Conservation (phyloP, 2,797 vertebrate genomes). For the Mergus octosetaceus region DNA sequence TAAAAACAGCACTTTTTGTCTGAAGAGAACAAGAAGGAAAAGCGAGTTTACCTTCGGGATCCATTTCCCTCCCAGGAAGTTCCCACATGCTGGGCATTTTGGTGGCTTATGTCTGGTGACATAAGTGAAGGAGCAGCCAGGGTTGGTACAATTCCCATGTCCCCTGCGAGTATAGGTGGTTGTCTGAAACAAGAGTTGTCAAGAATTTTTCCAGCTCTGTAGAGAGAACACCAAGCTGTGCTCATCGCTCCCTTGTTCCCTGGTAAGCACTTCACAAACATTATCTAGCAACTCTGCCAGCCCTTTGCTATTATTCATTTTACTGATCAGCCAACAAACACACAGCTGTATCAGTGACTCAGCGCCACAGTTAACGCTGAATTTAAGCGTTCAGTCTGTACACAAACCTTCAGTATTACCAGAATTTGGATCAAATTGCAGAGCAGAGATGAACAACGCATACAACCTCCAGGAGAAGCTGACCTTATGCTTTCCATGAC, state of each 20-base stretch:
- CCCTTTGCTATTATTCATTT: neutral
- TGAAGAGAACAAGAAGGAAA: neutral
- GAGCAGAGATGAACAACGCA: neutral
- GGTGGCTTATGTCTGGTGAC: conserved; percentile 97
- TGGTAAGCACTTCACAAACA: neutral
- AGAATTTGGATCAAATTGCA: neutral
- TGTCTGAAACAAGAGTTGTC: conserved; percentile 77
- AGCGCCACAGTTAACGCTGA: rapidly evolving
- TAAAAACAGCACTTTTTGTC: neutral
- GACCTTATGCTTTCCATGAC: neutral
- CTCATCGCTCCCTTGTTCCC: neutral
- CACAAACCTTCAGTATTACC: neutral
- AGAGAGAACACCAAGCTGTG: neutral
- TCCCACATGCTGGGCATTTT: conserved; percentile 89
- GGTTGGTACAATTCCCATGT: conserved; percentile 89
- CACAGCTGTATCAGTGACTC: neutral
- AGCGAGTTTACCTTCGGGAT: conserved; percentile 81
- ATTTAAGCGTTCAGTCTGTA: neutral
- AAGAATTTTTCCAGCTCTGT: neutral
- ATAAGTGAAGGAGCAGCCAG: conserved; percentile 91
- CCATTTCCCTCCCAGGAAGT: conserved; percentile 95
- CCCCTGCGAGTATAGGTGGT: conserved; percentile 95
- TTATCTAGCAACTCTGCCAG: neutral
- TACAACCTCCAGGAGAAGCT: neutral
- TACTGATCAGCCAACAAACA: neutral